Evolutionary conservation across 2,113 vertebrate species (phyloP).

Genomic region (Cercocebus atys): DNA sequence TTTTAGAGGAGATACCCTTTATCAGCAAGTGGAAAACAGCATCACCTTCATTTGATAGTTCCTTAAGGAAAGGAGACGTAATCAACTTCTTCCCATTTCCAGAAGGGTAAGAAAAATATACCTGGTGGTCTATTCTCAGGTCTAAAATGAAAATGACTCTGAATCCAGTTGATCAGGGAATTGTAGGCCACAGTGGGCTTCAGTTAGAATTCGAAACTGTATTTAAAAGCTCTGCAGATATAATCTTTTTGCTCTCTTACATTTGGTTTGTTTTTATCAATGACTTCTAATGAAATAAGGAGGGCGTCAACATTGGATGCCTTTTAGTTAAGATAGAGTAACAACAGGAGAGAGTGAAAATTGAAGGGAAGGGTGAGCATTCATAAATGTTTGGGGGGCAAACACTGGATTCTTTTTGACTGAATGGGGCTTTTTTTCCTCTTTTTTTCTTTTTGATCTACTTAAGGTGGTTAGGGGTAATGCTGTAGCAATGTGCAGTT

Average conservation of each 20-base stretch:
- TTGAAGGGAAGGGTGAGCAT: neutral
- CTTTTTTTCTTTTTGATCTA: too few species aligned
- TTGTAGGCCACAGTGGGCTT: neutral
- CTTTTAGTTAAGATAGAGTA: neutral
- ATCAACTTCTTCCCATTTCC: neutral
- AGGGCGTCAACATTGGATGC: neutral
- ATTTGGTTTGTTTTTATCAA: neutral
- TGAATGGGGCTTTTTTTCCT: neutral
- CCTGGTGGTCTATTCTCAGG: neutral
- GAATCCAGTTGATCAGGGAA: neutral
- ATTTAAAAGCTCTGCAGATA: neutral
- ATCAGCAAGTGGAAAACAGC: neutral
- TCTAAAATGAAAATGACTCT: neutral
- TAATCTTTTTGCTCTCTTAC: neutral
- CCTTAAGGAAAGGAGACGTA: neutral
- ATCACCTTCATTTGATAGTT: neutral
- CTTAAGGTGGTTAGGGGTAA: too few species aligned
- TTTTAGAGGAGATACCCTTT: neutral
- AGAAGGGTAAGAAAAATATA: neutral
- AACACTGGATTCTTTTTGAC: neutral
- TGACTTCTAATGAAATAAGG: neutral
- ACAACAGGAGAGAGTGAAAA: neutral
- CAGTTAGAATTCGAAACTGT: neutral
- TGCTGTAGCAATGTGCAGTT: too few species aligned
- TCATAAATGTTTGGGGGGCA: neutral